Evolutionary conservation across 2,113 vertebrate species (phyloP).

Genomic region (Perccottus glenii): DNA sequence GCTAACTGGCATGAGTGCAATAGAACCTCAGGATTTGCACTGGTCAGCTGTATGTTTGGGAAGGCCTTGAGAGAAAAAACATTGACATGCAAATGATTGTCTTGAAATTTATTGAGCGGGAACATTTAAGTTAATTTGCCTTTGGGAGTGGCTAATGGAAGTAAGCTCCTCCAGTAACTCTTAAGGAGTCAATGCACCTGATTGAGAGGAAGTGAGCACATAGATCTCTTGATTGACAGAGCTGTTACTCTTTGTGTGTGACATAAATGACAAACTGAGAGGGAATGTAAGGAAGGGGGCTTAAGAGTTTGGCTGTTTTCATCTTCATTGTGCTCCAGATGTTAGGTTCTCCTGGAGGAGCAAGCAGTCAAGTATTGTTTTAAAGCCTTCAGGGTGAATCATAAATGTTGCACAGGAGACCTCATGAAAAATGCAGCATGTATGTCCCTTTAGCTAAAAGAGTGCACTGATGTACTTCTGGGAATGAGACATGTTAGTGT

Average conservation of each 20-base stretch:
- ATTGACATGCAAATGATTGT: constrained; percentile 82
- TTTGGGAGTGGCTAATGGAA: constrained; percentile 83
- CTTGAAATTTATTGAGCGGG: constrained; percentile 80
- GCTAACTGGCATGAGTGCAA: constrained; percentile 60
- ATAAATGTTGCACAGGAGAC: constrained; percentile 77
- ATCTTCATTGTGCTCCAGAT: constrained; percentile 39
- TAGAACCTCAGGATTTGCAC: constrained; percentile 58
- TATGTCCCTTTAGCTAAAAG: constrained; percentile 58
- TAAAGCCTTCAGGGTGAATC: constrained; percentile 67
- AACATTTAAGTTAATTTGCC: constrained; percentile 84
- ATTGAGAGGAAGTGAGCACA: constrained; percentile 78
- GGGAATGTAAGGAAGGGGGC: constrained; percentile 11
- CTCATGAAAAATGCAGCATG: constrained; percentile 77
- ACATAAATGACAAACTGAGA: constrained; percentile 61
- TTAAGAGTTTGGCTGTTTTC: constrained; percentile 19
- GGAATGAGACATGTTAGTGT: constrained; percentile 59
- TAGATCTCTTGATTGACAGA: constrained; percentile 81
- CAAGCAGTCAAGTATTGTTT: constrained; percentile 74
- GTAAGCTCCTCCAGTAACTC: constrained; percentile 78
- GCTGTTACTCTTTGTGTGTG: constrained; percentile 71
- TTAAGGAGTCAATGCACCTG: constrained; percentile 81
- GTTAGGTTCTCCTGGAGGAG: constrained; percentile 53
- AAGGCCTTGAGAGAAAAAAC: constrained; percentile 69
- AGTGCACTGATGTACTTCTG: constrained; percentile 59
- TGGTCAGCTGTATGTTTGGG: constrained; percentile 74